Evolutionary conservation across 2,888 invertebrate species (phyloP).

Genomic region (Arctia plantaginis): DNA sequence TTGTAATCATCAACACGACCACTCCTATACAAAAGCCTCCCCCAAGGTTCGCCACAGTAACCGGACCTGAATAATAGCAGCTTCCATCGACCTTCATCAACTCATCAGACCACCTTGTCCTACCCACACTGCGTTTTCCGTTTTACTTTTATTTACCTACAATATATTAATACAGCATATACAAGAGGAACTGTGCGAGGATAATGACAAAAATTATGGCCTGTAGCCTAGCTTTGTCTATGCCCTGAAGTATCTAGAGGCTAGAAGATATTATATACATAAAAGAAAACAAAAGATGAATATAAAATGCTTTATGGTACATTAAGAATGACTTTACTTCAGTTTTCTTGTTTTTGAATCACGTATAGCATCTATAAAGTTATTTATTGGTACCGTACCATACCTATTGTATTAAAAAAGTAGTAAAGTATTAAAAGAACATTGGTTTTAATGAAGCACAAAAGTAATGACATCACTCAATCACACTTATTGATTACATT

Average conservation of each 20-base stretch:
- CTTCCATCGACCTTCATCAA: no score
- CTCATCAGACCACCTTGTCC: no score
- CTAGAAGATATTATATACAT: not conserved
- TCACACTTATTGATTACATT: not conserved
- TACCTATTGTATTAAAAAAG: no score
- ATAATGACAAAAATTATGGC: not conserved
- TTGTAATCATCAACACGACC: no score
- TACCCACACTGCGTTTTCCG: no score
- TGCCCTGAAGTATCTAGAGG: not conserved
- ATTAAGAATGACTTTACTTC: not conserved
- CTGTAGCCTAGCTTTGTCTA: not conserved
- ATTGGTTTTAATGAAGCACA: not conserved
- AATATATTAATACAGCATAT: no score
- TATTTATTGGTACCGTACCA: not conserved
- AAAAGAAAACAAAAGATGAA: not conserved
- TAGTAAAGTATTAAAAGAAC: no score
- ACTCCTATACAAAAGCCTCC: no score
- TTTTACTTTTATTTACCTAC: not conserved
- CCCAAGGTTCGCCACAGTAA: no score
- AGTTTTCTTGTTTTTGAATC: slow-evolving; percentile 1
- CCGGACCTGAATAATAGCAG: no score
- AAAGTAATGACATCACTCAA: not conserved
- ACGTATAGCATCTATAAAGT: not conserved
- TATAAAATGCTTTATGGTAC: not conserved
- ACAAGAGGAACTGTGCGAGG: not conserved